These are phyloP conservation scores for Phocides pigmalion DNA, from an alignment of 1,140 invertebrate species.

Conservation along the genomic window DNA sequence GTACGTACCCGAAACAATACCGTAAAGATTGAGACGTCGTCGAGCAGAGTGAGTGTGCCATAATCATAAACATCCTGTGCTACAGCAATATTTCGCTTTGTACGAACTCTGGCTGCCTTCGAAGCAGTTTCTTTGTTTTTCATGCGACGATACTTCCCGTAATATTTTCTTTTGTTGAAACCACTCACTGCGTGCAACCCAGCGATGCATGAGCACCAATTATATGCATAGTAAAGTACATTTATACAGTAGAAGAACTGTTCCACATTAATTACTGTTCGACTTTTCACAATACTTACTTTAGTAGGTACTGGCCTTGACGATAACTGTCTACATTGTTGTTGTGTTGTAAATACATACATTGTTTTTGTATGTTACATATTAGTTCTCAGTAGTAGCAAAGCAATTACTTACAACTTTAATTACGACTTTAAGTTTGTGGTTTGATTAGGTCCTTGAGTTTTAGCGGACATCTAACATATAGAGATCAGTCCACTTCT, in stretches of 20 bases:
- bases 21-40: slow-evolving; percentile 68
- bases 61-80: slow-evolving; percentile 76
- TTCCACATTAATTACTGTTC: slow-evolving; percentile 21
- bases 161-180: slow-evolving; percentile 78
- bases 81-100: slow-evolving; percentile 75
- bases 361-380: no score
- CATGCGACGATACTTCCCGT: slow-evolving; percentile 75
- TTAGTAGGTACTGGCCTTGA: no score
- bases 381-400: no score
- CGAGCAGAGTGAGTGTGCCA: slow-evolving; percentile 68
- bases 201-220: slow-evolving; percentile 37
- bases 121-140: slow-evolving; percentile 73
- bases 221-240: slow-evolving; percentile 35
- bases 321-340: background rate
- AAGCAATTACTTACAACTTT: no score
- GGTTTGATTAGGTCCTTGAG: no score
- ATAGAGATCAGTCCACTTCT: no score
- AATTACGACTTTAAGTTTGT: no score
- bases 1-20: slow-evolving; percentile 57
- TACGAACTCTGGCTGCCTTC: slow-evolving; percentile 64
- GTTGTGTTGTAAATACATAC: no score
- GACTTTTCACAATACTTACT: background rate
- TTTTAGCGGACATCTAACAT: no score
- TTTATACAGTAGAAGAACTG: slow-evolving; percentile 21
- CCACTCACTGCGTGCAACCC: slow-evolving; percentile 64